These are phyloP conservation scores for Capra hircus DNA, from an alignment of 2,113 vertebrate genomes.

Conservation along the genomic window DNA sequence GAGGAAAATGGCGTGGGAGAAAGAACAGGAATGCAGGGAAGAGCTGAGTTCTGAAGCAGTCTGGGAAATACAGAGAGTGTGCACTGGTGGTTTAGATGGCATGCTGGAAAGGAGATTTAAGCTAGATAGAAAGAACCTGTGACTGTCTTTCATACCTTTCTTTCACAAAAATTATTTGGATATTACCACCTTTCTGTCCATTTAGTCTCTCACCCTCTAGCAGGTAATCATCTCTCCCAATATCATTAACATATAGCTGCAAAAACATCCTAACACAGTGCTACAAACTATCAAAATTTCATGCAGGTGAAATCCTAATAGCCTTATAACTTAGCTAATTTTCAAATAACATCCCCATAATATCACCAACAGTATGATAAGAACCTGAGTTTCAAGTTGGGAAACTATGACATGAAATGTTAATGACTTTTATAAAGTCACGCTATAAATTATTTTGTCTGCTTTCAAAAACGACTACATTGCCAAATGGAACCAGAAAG, in stretches of 20 bases:
- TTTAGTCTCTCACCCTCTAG: not conserved
- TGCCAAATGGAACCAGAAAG: not conserved
- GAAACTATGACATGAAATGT: conserved; percentile 22
- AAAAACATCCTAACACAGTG: not conserved
- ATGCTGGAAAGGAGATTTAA: not conserved
- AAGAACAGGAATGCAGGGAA: not conserved
- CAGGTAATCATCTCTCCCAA: not conserved
- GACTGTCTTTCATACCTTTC: not conserved
- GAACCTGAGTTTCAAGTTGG: not conserved
- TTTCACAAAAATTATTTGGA: not conserved
- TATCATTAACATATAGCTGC: not conserved
- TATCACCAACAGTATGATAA: not conserved
- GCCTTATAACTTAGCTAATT: not conserved
- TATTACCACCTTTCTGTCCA: not conserved
- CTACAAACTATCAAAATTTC: not conserved
- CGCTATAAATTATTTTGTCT: not conserved
- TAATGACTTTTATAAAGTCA: not conserved
- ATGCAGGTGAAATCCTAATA: not conserved
- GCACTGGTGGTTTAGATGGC: rapidly evolving
- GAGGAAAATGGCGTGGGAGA: not conserved
- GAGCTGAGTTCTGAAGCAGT: not conserved
- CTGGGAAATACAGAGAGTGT: rapidly evolving
- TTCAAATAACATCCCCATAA: not conserved
- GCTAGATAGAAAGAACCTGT: not conserved
- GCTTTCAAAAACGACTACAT: not conserved